Base-by-base conservation (phyloP, 2,888 invertebrate genomes). In the Diplazon laetatorius region DNA sequence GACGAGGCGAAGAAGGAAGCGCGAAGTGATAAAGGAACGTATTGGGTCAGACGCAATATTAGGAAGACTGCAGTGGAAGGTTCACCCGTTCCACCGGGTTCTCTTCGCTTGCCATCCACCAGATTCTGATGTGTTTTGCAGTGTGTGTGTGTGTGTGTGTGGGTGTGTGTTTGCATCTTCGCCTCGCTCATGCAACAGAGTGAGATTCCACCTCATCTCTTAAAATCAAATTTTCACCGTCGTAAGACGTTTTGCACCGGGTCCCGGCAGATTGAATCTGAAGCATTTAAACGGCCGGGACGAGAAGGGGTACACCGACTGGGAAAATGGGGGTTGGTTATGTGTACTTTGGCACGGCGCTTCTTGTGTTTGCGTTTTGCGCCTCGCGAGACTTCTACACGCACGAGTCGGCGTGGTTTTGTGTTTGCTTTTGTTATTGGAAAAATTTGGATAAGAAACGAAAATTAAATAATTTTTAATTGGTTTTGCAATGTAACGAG, bases 11-110 rank as follows among this genome's bases (percentile, higher is more conserved):
- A 14, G 62, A 50, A 71, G 48, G 70, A 62, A 50, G 60, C 62
- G 70, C 50, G 60, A 50, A 71, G 70, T 71, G 70, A 71, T 71
- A 71, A 62, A 71, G 52, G 60, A 71, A 71, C 70, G 70, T 71
- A 62, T 42, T 25, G 60, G 70, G 70, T 71, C 70, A 62, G 70
- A 71, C 60, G 60, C 62, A 50, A 60, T 60, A 71, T 71, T 60
- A 50, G 50, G 42, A 62, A 71, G 42, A 52, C 70, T 60, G 48
- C 10, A 25, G 30, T 18, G 16, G 39, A 16, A 30, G 30, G 30
- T 5, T 2, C 30, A 30, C 30, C 30, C 30, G 30, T 30, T 30
- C 6, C 30, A 30, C 2, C 30, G 30, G 30, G 4, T 30, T 30
- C 30, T 42, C 42, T 42, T 42, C 42, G 30, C 42, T n/a, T 9